Base-by-base conservation (phyloP, 1,140 invertebrate genomes). In the Bombus cullumanus region DNA sequence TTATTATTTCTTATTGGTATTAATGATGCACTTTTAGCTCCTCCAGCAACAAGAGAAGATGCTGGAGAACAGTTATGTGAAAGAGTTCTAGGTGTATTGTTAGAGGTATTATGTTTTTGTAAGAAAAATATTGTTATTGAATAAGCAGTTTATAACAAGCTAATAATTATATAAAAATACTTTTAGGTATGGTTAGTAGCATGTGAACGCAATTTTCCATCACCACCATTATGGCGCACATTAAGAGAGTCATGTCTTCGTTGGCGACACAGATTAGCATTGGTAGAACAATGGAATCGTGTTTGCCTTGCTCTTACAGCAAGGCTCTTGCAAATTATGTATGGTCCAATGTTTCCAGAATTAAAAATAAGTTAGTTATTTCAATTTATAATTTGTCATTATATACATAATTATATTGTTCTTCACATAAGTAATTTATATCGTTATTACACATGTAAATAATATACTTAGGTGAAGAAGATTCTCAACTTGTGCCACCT, bases 21-120 rank as follows among this genome's bases (percentile, higher is more conserved):
- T 53, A 99, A 99, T 93, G 98, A 99, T 93, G 98, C 98, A 25
- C 95, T 99, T 31, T 95, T 99, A 47, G 97, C 98, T 28, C 98
- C 98, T 59, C 99, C 99, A 28, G 98, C 98, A 34, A 97, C 98
- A 34, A 98, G 98, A 96, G 98, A 99, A 95, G 98, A 99, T 94
- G 98, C 98, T 73, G 98, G 98, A 1, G 98, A 99, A 93, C 98
- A 99, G 92, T 95, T 99, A 37, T 99, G 98, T 94, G 98, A 99
- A 94, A 95, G 99, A 73, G 98, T 99, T 59, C 95, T 99, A 13
- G 98, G 98, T 84, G 98, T 99, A 43, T 96, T 99, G 31, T 98
- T 99, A 94, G 98, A 99, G 95, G 97, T 96, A 90, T 39, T 62
- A 41, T 28, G 1, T 64, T 59, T 71, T 28, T 79, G 13, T 66